Conservation (phyloP, 2,113 vertebrate species). For the Mastomys coucha region DNA sequence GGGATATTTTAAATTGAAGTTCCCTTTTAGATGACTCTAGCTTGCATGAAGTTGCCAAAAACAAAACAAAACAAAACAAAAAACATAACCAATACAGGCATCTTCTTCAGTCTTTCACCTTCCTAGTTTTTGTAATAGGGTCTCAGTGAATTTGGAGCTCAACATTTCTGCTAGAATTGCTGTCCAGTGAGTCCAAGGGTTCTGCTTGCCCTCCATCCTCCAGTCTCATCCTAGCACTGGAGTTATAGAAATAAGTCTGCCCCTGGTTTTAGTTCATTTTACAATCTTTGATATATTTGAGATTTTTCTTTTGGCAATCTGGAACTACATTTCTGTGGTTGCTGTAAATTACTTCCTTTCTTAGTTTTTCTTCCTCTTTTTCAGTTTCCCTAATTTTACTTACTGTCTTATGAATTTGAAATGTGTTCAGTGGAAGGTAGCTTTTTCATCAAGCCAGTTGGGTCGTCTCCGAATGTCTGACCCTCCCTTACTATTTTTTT, state of each 20-base stretch:
- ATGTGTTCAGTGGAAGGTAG: neutral
- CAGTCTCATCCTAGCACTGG: neutral
- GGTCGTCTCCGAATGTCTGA: neutral
- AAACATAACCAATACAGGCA: neutral
- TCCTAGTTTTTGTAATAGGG: too few relatives aligned
- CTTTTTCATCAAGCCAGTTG: neutral
- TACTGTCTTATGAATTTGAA: neutral
- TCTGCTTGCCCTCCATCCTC: neutral
- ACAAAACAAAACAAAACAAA: neutral
- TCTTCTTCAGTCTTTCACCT: neutral
- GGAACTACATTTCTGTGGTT: constrained; percentile 69
- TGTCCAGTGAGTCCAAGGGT: neutral
- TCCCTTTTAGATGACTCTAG: neutral
- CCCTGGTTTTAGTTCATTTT: neutral
- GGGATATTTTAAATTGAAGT: neutral
- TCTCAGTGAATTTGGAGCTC: neutral
- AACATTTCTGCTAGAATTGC: neutral
- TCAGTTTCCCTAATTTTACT: constrained; percentile 50
- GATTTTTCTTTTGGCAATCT: constrained; percentile 38
- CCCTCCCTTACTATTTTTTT: neutral
- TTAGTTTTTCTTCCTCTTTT: constrained; percentile 72
- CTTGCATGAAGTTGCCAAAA: neutral
- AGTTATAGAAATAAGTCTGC: neutral
- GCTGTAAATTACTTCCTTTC: constrained; percentile 75
- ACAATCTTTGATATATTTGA: constrained; percentile 42